These are phyloP conservation scores for Drosophila jambulina DNA, from an alignment of 1,140 invertebrate genomes.

Conservation along the genomic window DNA sequence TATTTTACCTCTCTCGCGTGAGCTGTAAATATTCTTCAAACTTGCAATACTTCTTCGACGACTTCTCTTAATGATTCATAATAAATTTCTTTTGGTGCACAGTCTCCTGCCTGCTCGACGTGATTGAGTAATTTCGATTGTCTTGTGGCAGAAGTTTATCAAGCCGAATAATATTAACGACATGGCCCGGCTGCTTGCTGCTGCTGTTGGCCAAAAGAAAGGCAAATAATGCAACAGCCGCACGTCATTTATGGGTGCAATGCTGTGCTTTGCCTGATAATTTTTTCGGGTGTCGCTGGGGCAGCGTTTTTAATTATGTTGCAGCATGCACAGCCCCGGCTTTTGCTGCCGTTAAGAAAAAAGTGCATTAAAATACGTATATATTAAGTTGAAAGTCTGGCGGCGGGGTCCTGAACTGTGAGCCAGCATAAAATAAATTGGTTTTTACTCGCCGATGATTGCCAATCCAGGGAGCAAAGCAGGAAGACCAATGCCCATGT, in stretches of 20 bases:
- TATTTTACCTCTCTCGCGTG: not conserved
- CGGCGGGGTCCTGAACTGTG: constrained; percentile 44
- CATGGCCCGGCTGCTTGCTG: constrained; percentile 63
- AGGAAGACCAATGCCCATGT: constrained; percentile 22
- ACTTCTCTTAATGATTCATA: not conserved
- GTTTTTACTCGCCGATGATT: constrained; percentile 38
- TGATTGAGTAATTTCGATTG: constrained; percentile 84
- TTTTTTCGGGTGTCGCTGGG: constrained; percentile 55
- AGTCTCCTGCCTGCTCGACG: constrained; percentile 36
- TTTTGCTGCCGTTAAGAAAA: not conserved
- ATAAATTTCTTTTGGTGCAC: constrained; percentile 23
- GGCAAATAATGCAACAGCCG: constrained; percentile 77
- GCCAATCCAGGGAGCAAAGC: constrained; percentile 31
- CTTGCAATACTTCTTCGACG: not conserved
- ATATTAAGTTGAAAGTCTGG: constrained; percentile 46
- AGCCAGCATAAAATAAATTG: constrained; percentile 60
- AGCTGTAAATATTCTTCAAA: not conserved
- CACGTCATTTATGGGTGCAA: constrained; percentile 80
- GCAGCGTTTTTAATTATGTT: constrained; percentile 78
- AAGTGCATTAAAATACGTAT: constrained; percentile 37
- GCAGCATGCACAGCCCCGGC: constrained; percentile 32
- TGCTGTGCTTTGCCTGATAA: constrained; percentile 21
- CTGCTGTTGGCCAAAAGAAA: constrained; percentile 74
- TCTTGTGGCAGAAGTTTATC: constrained; percentile 84
- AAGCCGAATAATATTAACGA: constrained; percentile 83